Percentiles rank a stretch among this genome's conserved stretches.
Conservation (phyloP, 2,888 invertebrate species). For the Andrena camellia region DNA sequence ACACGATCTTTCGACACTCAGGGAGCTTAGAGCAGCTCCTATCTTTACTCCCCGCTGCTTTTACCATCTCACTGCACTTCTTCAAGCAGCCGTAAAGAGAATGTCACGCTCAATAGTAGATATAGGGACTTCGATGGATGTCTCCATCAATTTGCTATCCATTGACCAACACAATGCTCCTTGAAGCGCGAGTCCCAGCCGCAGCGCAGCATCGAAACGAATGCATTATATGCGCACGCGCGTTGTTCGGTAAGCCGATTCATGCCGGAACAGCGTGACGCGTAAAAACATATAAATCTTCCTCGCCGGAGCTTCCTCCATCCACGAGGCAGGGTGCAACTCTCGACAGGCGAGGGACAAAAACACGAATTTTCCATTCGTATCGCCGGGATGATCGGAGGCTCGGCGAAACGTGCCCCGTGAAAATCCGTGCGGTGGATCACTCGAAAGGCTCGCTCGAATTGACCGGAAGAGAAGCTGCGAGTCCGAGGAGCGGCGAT, state of each 20-base stretch:
- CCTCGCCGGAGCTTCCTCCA: constrained; percentile 16
- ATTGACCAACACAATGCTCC: constrained; percentile 12
- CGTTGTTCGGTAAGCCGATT: constrained; percentile 48
- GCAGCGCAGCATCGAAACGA: constrained; percentile 29
- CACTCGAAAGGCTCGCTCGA: constrained; percentile 56
- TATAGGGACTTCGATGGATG: constrained; percentile 1
- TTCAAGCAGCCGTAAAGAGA: not conserved
- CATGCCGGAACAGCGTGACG: constrained; percentile 47
- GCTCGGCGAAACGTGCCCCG: constrained; percentile 9
- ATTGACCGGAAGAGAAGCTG: constrained; percentile 43
- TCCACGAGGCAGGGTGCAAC: not conserved
- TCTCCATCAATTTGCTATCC: constrained; percentile 14
- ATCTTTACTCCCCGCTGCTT: not conserved
- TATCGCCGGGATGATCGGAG: constrained; percentile 44
- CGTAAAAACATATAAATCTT: constrained; percentile 61
- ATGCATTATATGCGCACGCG: constrained; percentile 35
- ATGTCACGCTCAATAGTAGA: not conserved
- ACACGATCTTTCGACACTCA: not conserved
- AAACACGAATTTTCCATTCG: constrained; percentile 68
- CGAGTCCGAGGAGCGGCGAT: constrained; percentile 8
- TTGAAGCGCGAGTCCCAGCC: not conserved
- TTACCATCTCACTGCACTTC: constrained; percentile 16
- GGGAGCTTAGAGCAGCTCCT: no score
- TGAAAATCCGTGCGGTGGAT: constrained; percentile 43
- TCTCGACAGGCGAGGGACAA: constrained; percentile 45